Conservation (phyloP, 2,888 invertebrate species). For the Timema cristinae region DNA sequence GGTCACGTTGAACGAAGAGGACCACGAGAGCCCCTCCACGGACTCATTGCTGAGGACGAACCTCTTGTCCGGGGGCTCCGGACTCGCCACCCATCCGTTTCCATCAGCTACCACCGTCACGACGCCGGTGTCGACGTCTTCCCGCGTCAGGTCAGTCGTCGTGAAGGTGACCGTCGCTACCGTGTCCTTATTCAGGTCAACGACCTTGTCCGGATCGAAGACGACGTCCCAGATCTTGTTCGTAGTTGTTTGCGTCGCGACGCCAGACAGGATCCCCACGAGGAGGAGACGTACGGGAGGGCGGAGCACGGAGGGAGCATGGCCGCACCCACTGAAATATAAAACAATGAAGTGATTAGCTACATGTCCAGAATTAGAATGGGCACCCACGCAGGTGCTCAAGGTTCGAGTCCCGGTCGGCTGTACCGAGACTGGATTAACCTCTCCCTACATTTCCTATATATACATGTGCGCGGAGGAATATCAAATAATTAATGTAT, state of each 20-base stretch:
- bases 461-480: too few species aligned
- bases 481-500: too few species aligned
- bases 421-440: too few species aligned
- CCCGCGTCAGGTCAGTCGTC: slow-evolving; percentile 40
- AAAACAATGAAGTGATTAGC: neutral
- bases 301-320: slow-evolving; percentile 62
- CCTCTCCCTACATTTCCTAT: too few species aligned
- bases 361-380: neutral
- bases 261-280: slow-evolving; percentile 50
- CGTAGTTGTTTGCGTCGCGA: slow-evolving; percentile 37
- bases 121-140: slow-evolving; percentile 22
- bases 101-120: slow-evolving; percentile 20
- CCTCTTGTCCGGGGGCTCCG: slow-evolving; percentile 2
- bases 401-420: too few species aligned
- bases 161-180: slow-evolving; percentile 45
- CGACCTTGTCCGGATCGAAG: slow-evolving; percentile 44
- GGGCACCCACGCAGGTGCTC: too few species aligned
- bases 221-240: slow-evolving; percentile 37
- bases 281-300: slow-evolving; percentile 53
- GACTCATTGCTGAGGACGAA: neutral
- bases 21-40: slow-evolving; percentile 31
- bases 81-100: neutral
- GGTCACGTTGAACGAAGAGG: slow-evolving; percentile 44
- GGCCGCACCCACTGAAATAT: slow-evolving; percentile 29
- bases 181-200: slow-evolving; percentile 51